Percentiles rank a stretch among this genome's conserved stretches.
Conservation (phyloP, 2,888 invertebrate species). For the Papilio elwesi region DNA sequence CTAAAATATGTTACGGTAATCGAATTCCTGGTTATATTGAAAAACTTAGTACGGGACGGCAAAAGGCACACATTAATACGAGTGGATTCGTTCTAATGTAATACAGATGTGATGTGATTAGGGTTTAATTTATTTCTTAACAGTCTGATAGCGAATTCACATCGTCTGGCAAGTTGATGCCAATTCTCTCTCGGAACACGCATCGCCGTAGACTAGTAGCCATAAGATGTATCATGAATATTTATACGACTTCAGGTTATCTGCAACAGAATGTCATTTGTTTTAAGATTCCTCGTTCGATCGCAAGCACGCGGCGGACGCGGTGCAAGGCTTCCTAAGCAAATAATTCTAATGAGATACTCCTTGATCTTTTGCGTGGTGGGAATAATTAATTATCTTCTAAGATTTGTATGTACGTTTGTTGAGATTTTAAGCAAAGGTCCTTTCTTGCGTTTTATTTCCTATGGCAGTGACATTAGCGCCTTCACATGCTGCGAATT, state of each 20-base stretch:
- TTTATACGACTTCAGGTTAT: constrained; percentile 20
- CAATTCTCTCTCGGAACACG: constrained; percentile 13
- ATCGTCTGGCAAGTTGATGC: constrained; percentile 3
- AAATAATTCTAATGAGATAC: constrained; percentile 23
- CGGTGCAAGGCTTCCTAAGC: neutral
- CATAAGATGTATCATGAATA: constrained; percentile 22
- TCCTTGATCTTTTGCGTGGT: constrained; percentile 12
- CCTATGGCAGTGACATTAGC: neutral
- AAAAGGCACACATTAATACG: neutral
- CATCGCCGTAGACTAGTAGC: neutral
- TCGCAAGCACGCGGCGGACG: constrained; percentile 7
- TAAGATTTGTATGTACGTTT: neutral
- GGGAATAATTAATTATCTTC: constrained; percentile 17
- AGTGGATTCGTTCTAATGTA: neutral
- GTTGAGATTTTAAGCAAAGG: neutral
- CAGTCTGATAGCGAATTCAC: neutral
- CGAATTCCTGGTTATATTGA: constrained; percentile 16
- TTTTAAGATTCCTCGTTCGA: constrained; percentile 18
- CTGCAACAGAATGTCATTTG: constrained; percentile 19
- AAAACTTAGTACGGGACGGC: constrained; percentile 1
- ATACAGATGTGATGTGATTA: constrained; percentile 8
- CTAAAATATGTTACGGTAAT: constrained; percentile 24
- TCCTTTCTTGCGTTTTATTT: neutral
- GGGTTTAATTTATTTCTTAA: constrained; percentile 20
- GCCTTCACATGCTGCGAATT: neutral